phyloP scores from a whole-genome alignment of 2,888 invertebrate genomes.

The Apamea crenata region DNA sequence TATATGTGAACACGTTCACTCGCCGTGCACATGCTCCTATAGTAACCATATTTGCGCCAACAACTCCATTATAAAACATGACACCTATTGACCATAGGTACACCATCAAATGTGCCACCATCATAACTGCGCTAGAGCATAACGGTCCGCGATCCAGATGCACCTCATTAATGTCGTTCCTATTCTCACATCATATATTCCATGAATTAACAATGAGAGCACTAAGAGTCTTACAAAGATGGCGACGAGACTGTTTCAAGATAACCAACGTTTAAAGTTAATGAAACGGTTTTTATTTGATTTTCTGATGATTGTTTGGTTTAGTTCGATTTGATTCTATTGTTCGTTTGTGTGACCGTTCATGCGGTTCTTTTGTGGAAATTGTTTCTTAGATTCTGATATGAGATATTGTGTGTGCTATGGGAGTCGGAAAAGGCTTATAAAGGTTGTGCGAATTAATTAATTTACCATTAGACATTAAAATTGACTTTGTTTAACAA shows the following conservation, averaged over 20 bases:
- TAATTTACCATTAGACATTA: no score
- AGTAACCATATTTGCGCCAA: neutral
- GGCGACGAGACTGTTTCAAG: slow-evolving; percentile 13
- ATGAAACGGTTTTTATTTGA: slow-evolving; percentile 51
- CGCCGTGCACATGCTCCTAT: neutral
- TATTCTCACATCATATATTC: slow-evolving; percentile 69
- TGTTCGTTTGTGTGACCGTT: slow-evolving; percentile 42
- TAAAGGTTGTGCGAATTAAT: neutral
- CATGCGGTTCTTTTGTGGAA: slow-evolving; percentile 19
- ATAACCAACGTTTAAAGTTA: slow-evolving; percentile 45
- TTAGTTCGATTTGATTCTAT: slow-evolving; percentile 37
- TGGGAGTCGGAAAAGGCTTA: neutral
- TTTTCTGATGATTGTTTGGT: slow-evolving; percentile 17
- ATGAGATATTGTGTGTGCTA: slow-evolving; percentile 7
- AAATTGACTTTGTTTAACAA: neutral
- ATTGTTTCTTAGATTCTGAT: slow-evolving; percentile 31
- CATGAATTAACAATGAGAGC: slow-evolving; percentile 55
- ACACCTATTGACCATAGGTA: slow-evolving; percentile 36
- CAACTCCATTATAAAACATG: slow-evolving; percentile 8
- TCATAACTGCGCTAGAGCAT: slow-evolving; percentile 43
- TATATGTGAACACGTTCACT: neutral
- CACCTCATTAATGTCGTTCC: slow-evolving; percentile 52
- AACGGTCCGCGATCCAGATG: slow-evolving; percentile 53
- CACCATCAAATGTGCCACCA: slow-evolving; percentile 45
- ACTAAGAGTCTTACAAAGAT: slow-evolving; percentile 15